Evolutionary conservation across 2,888 invertebrate genomes (phyloP), one percentile per base, ranked within the genome.

Genomic region (Lampropteryx suffumata): DNA sequence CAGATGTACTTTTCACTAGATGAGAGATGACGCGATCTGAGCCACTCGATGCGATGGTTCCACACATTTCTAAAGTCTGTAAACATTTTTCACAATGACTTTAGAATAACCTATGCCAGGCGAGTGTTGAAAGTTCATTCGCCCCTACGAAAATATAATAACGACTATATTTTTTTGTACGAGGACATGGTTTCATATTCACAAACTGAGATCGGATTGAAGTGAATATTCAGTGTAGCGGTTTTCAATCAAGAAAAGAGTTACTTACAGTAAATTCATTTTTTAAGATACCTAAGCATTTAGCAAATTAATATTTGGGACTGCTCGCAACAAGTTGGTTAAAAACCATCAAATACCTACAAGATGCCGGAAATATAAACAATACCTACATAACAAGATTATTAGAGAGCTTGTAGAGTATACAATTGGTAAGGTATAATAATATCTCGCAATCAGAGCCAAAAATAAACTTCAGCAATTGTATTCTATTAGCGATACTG

Each of bases 1-100:
- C 62, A 53, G 55, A 46, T 67, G 62, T 64, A 68, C 51, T 67
- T 63, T 67, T 61, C 54, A 57, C 62, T 55, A 51, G 45, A 55
- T 59, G 52, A 53, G 51, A 64, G 59, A 59, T 62, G 56, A 50
- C 42, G 41, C 24, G 39, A 30, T 8, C 36, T 10, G 17, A 49
- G 42, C 41, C 36, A 33, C 46, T 36, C 30, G 32, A 40, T 50
- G 28, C 7, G n/a, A n/a, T n/a, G n/a, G 21, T 3, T 21, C 21
- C 5, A 2, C 3, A 21, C 5, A 5, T 3, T 32, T 45, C 47
- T 39, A 46, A 45, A 50, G 30, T 28, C 48, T 58, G 56, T 59
- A 54, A 61, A 59, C 48, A 59, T 55, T 55, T 58, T 59, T 57
- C 59, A 56, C 54, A 52, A 55, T 57, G 59, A 62, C 62, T 62